These are phyloP conservation scores for Promerops cafer DNA, from an alignment of 2,113 vertebrate genomes.

Conservation along the genomic window DNA sequence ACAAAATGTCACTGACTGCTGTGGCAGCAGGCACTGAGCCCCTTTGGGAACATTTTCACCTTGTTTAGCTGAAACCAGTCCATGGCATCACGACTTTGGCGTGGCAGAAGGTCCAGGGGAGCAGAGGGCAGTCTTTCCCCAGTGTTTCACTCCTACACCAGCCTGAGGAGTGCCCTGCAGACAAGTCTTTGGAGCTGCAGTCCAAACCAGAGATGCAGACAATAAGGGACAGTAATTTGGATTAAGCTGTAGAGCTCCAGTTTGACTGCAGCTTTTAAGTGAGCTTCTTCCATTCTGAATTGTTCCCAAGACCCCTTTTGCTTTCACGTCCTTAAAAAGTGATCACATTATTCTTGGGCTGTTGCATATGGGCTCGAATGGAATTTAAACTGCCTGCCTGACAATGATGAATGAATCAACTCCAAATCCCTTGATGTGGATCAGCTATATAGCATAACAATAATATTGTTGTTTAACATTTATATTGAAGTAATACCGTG, in stretches of 20 bases:
- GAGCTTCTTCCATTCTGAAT: neutral
- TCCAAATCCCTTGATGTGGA: slow-evolving; percentile 48
- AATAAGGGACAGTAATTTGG: neutral
- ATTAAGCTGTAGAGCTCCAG: neutral
- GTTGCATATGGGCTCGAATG: neutral
- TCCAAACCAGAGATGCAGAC: neutral
- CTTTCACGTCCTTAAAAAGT: slow-evolving; percentile 14
- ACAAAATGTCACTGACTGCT: neutral
- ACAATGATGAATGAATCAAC: slow-evolving; percentile 60
- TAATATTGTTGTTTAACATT: slow-evolving; percentile 62
- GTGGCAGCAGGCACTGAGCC: neutral
- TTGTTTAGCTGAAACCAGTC: neutral
- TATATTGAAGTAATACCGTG: slow-evolving; percentile 11
- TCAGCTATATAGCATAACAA: slow-evolving; percentile 48
- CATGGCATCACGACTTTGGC: fast-evolving
- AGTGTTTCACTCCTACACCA: neutral
- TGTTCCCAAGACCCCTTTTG: slow-evolving; percentile 15
- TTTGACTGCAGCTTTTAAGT: neutral
- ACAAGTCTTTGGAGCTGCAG: neutral
- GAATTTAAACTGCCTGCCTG: slow-evolving; percentile 50
- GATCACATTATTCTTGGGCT: slow-evolving; percentile 17
- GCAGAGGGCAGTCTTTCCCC: too few relatives aligned
- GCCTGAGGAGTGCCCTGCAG: neutral
- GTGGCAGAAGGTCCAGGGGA: neutral
- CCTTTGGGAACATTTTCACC: neutral